Evolutionary conservation across 2,797 vertebrate genomes (phyloP).

Genomic region (Catamblyrhynchus diadema): DNA sequence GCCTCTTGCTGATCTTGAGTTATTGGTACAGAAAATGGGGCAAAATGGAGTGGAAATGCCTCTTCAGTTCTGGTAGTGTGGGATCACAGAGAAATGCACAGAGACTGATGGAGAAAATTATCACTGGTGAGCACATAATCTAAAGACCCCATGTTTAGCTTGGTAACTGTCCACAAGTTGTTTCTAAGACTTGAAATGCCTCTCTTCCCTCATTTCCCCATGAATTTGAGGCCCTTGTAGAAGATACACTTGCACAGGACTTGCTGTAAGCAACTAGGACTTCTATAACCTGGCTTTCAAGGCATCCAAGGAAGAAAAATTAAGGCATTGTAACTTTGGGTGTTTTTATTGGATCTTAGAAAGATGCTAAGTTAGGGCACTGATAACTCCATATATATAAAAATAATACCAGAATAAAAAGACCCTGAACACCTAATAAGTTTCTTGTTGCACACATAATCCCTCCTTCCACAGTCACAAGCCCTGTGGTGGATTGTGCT

Average conservation of each 20-base stretch:
- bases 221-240: background rate
- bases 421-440: background rate
- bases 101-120: background rate
- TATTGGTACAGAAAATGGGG: rapidly evolving
- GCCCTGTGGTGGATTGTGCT: background rate
- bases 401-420: background rate
- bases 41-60: background rate
- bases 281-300: background rate
- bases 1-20: background rate
- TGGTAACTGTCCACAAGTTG: background rate
- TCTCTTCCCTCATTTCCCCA: background rate
- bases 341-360: background rate
- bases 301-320: background rate
- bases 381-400: background rate
- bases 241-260: background rate
- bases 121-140: background rate
- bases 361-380: background rate
- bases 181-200: background rate
- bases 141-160: background rate
- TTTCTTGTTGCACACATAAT: background rate
- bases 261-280: background rate
- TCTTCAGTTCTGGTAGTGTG: background rate
- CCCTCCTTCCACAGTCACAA: background rate
- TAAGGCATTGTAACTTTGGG: background rate
- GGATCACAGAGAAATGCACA: background rate